Base-by-base conservation (phyloP, 1,140 invertebrate genomes). In the Monochamus saltuarius region DNA sequence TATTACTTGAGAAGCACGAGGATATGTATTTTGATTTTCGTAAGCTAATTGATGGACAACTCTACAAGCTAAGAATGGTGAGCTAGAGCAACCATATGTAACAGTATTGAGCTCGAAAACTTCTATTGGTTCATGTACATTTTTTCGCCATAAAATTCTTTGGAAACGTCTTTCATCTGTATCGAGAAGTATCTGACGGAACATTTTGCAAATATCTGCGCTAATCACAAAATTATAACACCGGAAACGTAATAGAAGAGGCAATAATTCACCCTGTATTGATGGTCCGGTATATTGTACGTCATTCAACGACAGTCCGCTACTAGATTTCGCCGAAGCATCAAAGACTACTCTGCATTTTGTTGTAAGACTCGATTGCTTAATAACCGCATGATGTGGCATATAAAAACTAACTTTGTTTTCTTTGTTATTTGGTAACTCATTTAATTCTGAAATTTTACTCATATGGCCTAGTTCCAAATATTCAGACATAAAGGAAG, bases 161-260 rank as follows among this genome's bases (percentile, higher is more conserved):
- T 59, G 57, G 4, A 59, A 35, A 16, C 8, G n/a, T 11, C 40
- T 8, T 2, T 61, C 17, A 9, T 46, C 17, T 2, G 7, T 10
- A 29, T 62, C 1, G 8, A 62, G 51, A n/a, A 62, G 7, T 0
- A 78, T 65, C 50, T 75, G 71, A 7, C 72, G 56, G 47, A 74
- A 79, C 67, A 76, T 76, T 57, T 77, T 73, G n/a, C 59, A 53
- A 4, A 79, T 69, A 53, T 80, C 78, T 11, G 70, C 70, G 11
- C 64, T 58, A n/a, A 81, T 59, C 19, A 70, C 72, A 39, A 38
- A 57, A n/a, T 50, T 56, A 22, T 57, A 35, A 10, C 2, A 8
- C 42, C 54, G n/a, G 42, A 46, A 29, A 29, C 22, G 22, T 6
- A 29, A 29, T 29, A 29, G 22, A 29, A 29, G 22, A 29, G 22